Evolutionary conservation across 2,888 invertebrate genomes (phyloP), one percentile per base, ranked within the genome.

Genomic region (Homarus gammarus): DNA sequence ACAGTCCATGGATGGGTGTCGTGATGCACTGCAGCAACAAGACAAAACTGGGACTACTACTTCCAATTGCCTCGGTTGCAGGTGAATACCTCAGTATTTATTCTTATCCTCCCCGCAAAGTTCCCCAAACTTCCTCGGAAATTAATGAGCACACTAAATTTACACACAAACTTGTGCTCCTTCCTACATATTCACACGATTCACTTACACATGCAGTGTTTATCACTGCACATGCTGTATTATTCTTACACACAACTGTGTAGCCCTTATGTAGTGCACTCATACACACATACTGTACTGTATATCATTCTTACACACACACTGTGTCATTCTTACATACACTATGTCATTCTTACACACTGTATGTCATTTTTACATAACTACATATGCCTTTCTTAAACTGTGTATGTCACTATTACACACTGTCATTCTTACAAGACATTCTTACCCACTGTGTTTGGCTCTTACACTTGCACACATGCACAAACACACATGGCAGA

Each of bases 31-130:
- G 70, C 70, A 44, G 82, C 64, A 82, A 70, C 64, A 40, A 38
- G 10, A 38, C 36, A 38, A 27, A 44, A 27, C n/a, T 38, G 44
- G n/a, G 73, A n/a, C 18, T 40, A 40, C 36, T 72, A 27, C 44
- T 82, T 40, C n/a, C 6, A 18, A 64, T 64, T 70, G 70, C 64
- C 82, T 82, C 27, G 40, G 27, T 82, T 40, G 70, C 82, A 44
- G 82, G 31, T 68, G 82, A 82, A 70, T 82, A 82, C 70, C 82
- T 82, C 82, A 70, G 82, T 82, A 82, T 82, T 82, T 82, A 68
- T 78, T 78, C 56, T 78, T 31, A 22, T 40, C 40, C 73, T 72
- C 36, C 22, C 36, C 73, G 8, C 44, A 44, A n/a, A 75, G 18
- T 75, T 38, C 64, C 27, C 27, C 12, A 27, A n/a, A n/a, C n/a